Base-by-base conservation (phyloP, 1,140 invertebrate genomes). In the Aphaenogaster floridana region DNA sequence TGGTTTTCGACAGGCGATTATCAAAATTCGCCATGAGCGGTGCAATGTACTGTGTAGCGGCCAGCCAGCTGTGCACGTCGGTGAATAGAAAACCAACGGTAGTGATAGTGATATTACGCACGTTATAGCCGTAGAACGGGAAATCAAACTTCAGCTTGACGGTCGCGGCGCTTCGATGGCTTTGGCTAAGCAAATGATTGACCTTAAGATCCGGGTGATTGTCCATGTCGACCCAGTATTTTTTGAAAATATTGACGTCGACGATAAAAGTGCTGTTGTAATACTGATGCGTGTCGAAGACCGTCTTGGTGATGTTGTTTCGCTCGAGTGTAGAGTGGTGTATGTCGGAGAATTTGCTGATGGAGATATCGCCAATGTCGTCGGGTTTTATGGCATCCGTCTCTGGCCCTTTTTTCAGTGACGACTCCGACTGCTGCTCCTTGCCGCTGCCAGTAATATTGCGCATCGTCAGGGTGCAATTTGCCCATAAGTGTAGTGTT, bases 21-120 rank as follows among this genome's bases (percentile, higher is more conserved):
- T 99, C 99, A 94, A 99, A 99, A 96, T 99, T 99, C 8, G 99
- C 99, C 99, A 99, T 99, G n/a, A 99, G 95, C 0, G 99, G 99
- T 7, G 99, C 99, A 86, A 99, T 99, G 95, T 99, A 99, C 95
- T 99, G 99, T 0, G 99, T 99, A 21, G 99, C 99, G 0, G 99
- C 99, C 68, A 99, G 96, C 99, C 99, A 99, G 64, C 97, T 98
- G 95, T 99, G 99, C 2, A 99, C 97, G 94, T 99, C 99, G 17
- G 98, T 98, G 94, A 99, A 99, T 0, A 99, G 96, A 94, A 99
- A 99, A 9, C 99, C 99, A 66, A 99, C 99, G 4, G 99, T 99
- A n/a, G 99, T 99, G 77, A 99, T 98, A 0, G 99, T 99, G 21
- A 99, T 97, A 95, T 99, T 99, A 39, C 96, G 96, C 13, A 99